Evolutionary conservation across 2,888 invertebrate genomes (phyloP), one percentile per base, ranked within the genome.

Genomic region (Callimorpha dominula): DNA sequence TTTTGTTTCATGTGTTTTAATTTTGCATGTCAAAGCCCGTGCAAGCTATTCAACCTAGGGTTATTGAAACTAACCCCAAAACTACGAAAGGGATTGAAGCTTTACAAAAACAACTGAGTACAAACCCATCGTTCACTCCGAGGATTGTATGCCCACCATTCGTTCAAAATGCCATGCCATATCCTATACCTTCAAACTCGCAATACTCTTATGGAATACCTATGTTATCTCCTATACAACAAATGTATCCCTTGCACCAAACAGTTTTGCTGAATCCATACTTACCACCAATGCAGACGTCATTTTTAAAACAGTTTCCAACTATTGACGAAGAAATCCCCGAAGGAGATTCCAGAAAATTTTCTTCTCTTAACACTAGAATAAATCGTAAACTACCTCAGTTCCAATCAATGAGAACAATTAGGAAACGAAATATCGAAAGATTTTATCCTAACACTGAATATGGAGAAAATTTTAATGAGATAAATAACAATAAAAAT

Each of bases 41-140:
- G 77, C 96, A 96, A 93, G 95, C 95, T 63, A 96, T 96, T 78
- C 96, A 96, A 81, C 96, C 96, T 70, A 90, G 95, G 92, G 96
- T 96, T 83, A 92, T 96, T 81, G 92, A 94, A 69, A 92, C 92
- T 68, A 93, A 90, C 79, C 86, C 87, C 76, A 95, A 93, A 83
- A 84, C 88, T 5, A 81, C 87, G 0, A 95, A 94, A 89, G 90
- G 92, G 67, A 93, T 95, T 31, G 94, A 92, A 76, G 87, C 90
- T 15, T 87, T 96, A 75, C 95, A 96, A 88, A 95, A 93, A 78
- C 96, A 96, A 84, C 78, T 96, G 82, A 93, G 94, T 54, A 95
- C 95, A 31, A 96, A 96, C 78, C 96, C 96, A 4, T 95, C 96
- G 12, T 96, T 95, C 73, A 91, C 95, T 42, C 95, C 96, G 52